These are phyloP conservation scores for rat (Rattus norvegicus) DNA, from an alignment of 2,113 vertebrate genomes.

Conservation along the genomic window DNA sequence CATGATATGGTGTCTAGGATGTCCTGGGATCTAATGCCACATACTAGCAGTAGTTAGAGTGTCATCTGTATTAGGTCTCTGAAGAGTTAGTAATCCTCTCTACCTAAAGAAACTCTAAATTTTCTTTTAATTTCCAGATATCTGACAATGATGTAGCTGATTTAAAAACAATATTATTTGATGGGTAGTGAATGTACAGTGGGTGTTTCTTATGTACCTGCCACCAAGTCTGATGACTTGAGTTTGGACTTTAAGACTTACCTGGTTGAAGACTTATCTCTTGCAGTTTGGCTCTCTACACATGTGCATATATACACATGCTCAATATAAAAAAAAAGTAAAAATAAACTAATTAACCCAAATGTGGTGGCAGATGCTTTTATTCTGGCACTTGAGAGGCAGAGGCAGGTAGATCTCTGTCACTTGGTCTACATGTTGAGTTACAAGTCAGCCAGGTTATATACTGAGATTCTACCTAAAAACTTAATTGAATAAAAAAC, in stretches of 20 bases:
- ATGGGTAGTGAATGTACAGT: too few relatives aligned
- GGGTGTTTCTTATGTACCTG: not conserved
- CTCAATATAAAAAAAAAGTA: not conserved
- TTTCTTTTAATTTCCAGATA: constrained; percentile 15
- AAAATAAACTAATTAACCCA: not conserved
- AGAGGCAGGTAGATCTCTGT: too few relatives aligned
- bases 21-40: not conserved
- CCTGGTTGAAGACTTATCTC: not conserved
- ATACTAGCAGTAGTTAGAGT: not conserved
- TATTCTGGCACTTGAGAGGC: not conserved
- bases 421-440: not conserved
- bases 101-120: not conserved
- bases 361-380: not conserved
- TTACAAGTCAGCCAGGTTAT: not conserved
- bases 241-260: not conserved
- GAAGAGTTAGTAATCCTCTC: not conserved
- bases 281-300: not conserved
- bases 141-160: not conserved
- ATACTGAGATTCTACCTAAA: not conserved
- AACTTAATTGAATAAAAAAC: not conserved
- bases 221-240: not conserved
- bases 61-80: not conserved
- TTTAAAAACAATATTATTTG: not conserved
- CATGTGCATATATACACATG: not conserved
- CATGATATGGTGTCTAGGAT: not conserved